Evolutionary conservation across 2,113 vertebrate genomes (phyloP).

Genomic region (Brachyistius frenatus): DNA sequence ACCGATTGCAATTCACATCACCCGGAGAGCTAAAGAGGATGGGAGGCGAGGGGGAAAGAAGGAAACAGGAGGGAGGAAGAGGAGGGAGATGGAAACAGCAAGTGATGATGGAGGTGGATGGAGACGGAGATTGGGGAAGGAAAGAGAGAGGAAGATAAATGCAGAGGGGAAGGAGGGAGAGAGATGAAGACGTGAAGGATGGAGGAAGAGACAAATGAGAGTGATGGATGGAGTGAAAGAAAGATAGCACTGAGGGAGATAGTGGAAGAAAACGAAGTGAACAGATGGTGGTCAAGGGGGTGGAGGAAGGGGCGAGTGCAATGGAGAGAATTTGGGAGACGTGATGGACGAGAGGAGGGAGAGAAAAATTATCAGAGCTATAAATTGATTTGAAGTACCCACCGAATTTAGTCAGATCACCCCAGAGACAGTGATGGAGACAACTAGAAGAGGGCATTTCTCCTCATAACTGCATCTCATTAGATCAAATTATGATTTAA

Average conservation of each 20-base stretch:
- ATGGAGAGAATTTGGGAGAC: constrained; percentile 1
- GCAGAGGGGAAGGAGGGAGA: background rate
- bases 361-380: constrained; percentile 25
- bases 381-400: constrained; percentile 56
- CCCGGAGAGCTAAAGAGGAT: constrained; percentile 5
- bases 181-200: constrained; percentile 19
- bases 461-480: constrained; percentile 58
- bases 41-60: background rate
- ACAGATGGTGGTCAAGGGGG: constrained; percentile 31
- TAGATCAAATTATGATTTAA: constrained; percentile 58
- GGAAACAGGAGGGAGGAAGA: no score
- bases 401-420: constrained; percentile 46
- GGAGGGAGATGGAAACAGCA: no score
- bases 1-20: constrained; percentile 34
- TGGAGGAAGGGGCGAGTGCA: constrained; percentile 24
- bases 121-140: background rate
- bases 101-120: background rate
- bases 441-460: constrained; percentile 47
- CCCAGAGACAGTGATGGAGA: constrained; percentile 51
- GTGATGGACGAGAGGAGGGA: constrained; percentile 1
- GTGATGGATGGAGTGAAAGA: constrained; percentile 25
- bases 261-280: background rate
- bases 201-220: background rate
- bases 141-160: background rate
- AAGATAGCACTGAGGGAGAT: background rate